Evolutionary conservation across 2,888 invertebrate genomes (phyloP), one percentile per base, ranked within the genome.

Genomic region (Ormyrus rosae): DNA sequence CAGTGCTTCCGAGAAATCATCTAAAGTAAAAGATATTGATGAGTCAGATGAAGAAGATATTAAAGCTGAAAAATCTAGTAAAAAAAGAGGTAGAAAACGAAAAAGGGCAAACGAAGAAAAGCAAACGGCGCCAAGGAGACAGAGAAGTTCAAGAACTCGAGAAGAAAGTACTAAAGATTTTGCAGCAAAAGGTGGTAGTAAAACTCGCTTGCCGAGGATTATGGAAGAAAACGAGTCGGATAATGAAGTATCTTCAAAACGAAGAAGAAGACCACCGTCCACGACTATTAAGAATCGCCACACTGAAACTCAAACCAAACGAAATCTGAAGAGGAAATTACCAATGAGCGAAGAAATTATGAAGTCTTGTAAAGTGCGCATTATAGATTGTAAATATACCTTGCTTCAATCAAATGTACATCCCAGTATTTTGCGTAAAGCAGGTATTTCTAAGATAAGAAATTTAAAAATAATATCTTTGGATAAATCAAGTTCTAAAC

Each of bases 321-420:
- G 81, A 7, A 83, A 58, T 51, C 50, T 60, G 9, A 81, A 83
- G n/a, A 85, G 83, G n/a, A 82, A 81, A 34, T 48, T 63, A 5
- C 58, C 78, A 0, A 81, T 84, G 68, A 81, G 83, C 0, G 11
- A 79, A 10, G 85, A 84, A 5, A 84, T 88, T 78, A 88, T 90
- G 85, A 86, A 68, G 83, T 86, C 82, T 7, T 90, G 90, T 73
- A 85, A 85, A 78, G 90, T 90, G 0, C 79, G 81, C 6, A 13
- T 90, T 34, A 74, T 88, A 4, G 90, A 91, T 58, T 86, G 88
- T 70, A 89, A 87, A 75, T 84, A 85, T 53, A 86, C 85, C 8
- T 84, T 87, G 51, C 70, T 88, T 4, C 84, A 83, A 50, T 81
- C 85, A 10, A 84, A 86, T 9, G 83, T 84, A 8, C 81, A 84